These are phyloP conservation scores for Volucella bombylans DNA, from an alignment of 2,888 invertebrate species.

Conservation along the genomic window DNA sequence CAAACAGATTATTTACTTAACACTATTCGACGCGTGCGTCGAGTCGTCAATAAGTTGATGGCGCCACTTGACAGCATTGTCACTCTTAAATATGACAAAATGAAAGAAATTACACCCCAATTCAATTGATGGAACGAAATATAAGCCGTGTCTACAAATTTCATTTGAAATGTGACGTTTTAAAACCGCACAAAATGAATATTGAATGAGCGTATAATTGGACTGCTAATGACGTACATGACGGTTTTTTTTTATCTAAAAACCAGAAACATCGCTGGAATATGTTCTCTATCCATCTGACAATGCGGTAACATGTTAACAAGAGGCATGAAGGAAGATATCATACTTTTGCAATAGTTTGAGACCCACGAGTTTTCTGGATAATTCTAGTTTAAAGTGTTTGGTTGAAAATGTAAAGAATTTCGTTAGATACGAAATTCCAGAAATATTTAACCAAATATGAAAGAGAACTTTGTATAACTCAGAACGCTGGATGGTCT, in stretches of 20 bases:
- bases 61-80: conserved; percentile 38
- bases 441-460: too few relatives aligned
- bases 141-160: conserved; percentile 7
- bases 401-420: too few relatives aligned
- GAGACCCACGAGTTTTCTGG: too few relatives aligned
- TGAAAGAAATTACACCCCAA: not conserved
- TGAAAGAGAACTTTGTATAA: too few relatives aligned
- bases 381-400: too few relatives aligned
- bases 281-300: not conserved
- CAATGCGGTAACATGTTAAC: not conserved
- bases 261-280: conserved; percentile 19
- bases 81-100: not conserved
- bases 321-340: too few relatives aligned
- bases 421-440: too few relatives aligned
- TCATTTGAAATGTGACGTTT: conserved; percentile 21
- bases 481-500: too few relatives aligned
- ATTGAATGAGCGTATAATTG: not conserved
- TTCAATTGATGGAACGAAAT: not conserved
- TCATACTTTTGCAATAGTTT: too few relatives aligned
- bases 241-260: conserved; percentile 11
- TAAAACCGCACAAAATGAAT: not conserved
- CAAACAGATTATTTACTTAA: conserved; percentile 2
- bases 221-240: not conserved
- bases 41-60: conserved; percentile 8
- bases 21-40: not conserved